Conservation (phyloP, 2,888 invertebrate species). For the Oscheius sp. region DNA sequence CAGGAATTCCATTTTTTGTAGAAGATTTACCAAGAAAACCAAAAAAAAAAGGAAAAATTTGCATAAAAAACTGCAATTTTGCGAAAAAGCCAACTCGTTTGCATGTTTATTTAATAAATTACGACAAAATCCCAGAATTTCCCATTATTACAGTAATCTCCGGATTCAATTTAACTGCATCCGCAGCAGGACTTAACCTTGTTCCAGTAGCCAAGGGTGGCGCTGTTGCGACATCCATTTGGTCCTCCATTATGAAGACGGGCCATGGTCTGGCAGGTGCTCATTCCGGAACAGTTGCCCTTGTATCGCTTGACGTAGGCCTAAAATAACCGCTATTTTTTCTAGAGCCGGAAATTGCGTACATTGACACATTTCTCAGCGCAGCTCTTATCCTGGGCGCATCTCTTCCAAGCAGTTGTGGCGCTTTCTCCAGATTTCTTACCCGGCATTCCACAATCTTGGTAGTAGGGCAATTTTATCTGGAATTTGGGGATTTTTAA, state of each 20-base stretch:
- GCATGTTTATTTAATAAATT: no score
- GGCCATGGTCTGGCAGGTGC: conserved; percentile 36
- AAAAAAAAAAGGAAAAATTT: no score
- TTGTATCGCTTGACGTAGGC: conserved; percentile 49
- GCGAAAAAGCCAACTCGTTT: no score
- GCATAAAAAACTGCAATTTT: no score
- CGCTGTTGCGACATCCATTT: not conserved
- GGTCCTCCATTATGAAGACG: conserved; percentile 45
- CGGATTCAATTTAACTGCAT: conserved; percentile 1
- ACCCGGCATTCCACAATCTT: conserved; percentile 71
- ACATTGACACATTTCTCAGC: conserved; percentile 45
- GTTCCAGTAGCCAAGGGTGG: conserved; percentile 23
- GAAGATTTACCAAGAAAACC: no score
- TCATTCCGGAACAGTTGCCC: conserved; percentile 38
- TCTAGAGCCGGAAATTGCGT: no score
- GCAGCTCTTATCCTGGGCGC: conserved; percentile 52
- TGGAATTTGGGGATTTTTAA: conserved; percentile 55
- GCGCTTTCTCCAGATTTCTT: conserved; percentile 59
- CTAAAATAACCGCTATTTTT: conserved; percentile 2
- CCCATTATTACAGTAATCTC: no score
- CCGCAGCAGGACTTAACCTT: conserved; percentile 15
- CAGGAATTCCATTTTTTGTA: no score
- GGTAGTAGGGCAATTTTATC: conserved; percentile 72
- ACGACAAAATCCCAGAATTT: no score
- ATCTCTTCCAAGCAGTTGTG: conserved; percentile 58